phyloP scores from a whole-genome alignment of 2,797 vertebrate species.

The Strix occidentalis region DNA sequence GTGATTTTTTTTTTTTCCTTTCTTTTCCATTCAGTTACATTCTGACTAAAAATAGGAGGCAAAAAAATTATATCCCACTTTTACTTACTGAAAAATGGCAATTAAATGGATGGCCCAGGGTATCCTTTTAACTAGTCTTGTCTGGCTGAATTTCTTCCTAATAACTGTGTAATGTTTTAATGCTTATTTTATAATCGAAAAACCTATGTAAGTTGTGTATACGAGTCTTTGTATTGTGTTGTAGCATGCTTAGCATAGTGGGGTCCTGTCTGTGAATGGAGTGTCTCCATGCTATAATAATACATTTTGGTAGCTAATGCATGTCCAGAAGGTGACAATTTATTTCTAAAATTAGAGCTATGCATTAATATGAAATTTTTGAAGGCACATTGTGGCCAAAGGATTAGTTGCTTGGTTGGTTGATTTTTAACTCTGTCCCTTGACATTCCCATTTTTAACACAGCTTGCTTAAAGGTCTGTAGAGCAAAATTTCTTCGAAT shows the following conservation, averaged over 20 bases:
- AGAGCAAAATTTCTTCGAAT: neutral
- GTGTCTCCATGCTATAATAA: neutral
- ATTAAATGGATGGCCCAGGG: neutral
- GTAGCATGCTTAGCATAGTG: neutral
- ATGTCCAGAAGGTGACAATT: neutral
- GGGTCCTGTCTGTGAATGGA: neutral
- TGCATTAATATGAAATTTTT: neutral
- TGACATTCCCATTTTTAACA: neutral
- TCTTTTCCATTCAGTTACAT: neutral
- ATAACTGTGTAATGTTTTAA: neutral
- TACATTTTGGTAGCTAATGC: neutral
- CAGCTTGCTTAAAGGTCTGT: neutral
- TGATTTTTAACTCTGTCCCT: neutral
- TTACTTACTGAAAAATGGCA: neutral
- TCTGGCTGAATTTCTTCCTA: neutral
- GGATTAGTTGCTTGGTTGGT: neutral
- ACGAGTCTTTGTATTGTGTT: neutral
- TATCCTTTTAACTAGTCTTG: neutral
- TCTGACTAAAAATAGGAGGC: neutral
- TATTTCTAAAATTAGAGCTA: neutral
- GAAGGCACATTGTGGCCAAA: neutral
- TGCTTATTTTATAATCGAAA: neutral
- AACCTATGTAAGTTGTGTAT: neutral
- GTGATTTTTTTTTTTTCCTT: neutral
- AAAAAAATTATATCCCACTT: neutral